These are phyloP conservation scores for Hipposideros armiger DNA, from an alignment of 2,113 vertebrate genomes.

Conservation along the genomic window DNA sequence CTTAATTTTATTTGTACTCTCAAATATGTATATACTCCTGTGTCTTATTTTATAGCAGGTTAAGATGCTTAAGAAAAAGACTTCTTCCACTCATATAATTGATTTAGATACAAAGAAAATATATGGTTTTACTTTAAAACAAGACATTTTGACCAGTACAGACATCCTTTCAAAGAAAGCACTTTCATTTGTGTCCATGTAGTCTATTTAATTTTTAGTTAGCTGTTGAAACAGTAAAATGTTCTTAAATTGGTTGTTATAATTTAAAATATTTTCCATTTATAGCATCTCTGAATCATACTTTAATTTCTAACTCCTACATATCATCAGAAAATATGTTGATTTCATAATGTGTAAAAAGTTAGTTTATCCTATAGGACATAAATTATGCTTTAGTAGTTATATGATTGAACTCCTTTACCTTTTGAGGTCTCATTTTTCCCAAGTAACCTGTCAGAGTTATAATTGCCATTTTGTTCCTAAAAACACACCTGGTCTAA, in stretches of 20 bases:
- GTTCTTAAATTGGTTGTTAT: background rate
- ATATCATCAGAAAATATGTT: slow-evolving; percentile 35
- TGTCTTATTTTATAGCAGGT: background rate
- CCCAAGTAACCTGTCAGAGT: slow-evolving; percentile 34
- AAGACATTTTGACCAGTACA: background rate
- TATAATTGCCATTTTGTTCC: background rate
- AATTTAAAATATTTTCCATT: slow-evolving; percentile 12
- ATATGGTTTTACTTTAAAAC: background rate
- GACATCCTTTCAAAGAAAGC: background rate
- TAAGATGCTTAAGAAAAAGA: background rate
- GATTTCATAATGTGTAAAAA: slow-evolving; percentile 45
- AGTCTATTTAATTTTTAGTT: background rate
- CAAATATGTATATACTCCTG: background rate
- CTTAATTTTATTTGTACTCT: background rate
- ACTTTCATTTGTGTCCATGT: slow-evolving; percentile 19
- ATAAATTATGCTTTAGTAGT: slow-evolving; percentile 25
- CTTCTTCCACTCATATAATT: background rate
- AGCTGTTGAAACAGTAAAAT: slow-evolving; percentile 47
- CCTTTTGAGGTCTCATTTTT: slow-evolving; percentile 40
- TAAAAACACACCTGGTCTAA: background rate
- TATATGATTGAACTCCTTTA: slow-evolving; percentile 8
- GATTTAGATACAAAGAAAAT: slow-evolving; percentile 17
- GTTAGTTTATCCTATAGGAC: background rate
- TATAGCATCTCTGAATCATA: slow-evolving; percentile 21
- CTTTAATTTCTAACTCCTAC: slow-evolving; percentile 32